Conservation (phyloP, 2,888 invertebrate genomes). For the Catocala fraxini region DNA sequence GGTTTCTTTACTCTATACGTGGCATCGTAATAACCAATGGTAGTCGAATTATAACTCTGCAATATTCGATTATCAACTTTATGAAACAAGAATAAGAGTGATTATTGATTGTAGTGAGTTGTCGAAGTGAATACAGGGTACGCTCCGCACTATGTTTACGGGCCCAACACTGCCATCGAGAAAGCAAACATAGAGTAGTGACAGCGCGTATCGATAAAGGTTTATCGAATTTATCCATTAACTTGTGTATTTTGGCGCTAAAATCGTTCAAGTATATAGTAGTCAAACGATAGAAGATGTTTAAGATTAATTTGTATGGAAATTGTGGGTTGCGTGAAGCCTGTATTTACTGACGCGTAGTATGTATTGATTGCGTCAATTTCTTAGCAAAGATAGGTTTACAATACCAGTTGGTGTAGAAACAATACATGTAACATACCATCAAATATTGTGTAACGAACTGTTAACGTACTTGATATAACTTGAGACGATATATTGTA, state of each 20-base stretch:
- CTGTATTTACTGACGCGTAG: slow-evolving; percentile 25
- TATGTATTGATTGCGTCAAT: slow-evolving; percentile 32
- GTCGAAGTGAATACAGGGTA: slow-evolving; percentile 35
- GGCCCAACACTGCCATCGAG: slow-evolving; percentile 50
- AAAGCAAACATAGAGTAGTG: slow-evolving; percentile 55
- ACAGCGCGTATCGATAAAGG: slow-evolving; percentile 50
- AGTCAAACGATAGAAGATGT: slow-evolving; percentile 47
- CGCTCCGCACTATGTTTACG: slow-evolving; percentile 51
- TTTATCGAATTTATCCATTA: slow-evolving; percentile 55
- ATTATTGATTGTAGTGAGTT: slow-evolving; percentile 29
- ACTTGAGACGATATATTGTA: background rate
- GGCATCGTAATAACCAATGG: slow-evolving; percentile 49
- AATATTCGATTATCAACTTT: slow-evolving; percentile 34
- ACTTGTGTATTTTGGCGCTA: slow-evolving; percentile 39
- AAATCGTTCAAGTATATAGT: slow-evolving; percentile 47
- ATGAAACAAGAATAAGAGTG: slow-evolving; percentile 20
- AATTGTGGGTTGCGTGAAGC: slow-evolving; percentile 36
- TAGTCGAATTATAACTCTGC: slow-evolving; percentile 30
- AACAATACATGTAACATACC: slow-evolving; percentile 5
- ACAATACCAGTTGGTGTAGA: slow-evolving; percentile 30
- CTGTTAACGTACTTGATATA: slow-evolving; percentile 6
- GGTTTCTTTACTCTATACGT: slow-evolving; percentile 56
- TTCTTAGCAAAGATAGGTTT: slow-evolving; percentile 29
- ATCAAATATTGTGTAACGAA: slow-evolving; percentile 23
- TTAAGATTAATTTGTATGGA: slow-evolving; percentile 58